Evolutionary conservation across 2,888 invertebrate species (phyloP).

Genomic region (Empis stercorea): DNA sequence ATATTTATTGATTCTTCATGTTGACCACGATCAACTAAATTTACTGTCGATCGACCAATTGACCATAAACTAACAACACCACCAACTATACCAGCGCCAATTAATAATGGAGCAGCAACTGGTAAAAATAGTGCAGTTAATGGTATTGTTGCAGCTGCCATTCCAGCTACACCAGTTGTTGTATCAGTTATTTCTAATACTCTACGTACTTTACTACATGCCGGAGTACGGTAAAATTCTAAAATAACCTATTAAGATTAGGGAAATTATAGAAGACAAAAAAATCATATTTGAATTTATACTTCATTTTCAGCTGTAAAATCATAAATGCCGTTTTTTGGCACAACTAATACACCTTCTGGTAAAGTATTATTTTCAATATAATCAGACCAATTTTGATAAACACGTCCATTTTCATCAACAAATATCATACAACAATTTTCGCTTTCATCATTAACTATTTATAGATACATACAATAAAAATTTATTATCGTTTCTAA

Average conservation of each 20-base stretch:
- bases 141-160: conserved; percentile 19
- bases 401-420: conserved; percentile 35
- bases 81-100: conserved; percentile 17
- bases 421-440: conserved; percentile 30
- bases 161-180: conserved; percentile 18
- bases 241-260: conserved; percentile 16
- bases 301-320: conserved; percentile 13
- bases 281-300: not conserved
- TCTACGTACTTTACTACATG: conserved; percentile 9
- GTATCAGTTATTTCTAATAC: conserved; percentile 16
- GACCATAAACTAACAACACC: conserved; percentile 21
- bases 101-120: conserved; percentile 20
- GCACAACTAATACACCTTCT: conserved; percentile 36
- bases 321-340: conserved; percentile 32
- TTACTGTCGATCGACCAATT: conserved; percentile 19
- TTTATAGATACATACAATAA: conserved; percentile 1
- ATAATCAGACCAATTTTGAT: conserved; percentile 37
- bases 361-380: conserved; percentile 35
- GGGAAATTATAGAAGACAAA: not conserved
- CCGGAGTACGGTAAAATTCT: conserved; percentile 22
- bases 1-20: conserved; percentile 28
- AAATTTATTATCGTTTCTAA: not conserved
- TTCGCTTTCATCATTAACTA: conserved; percentile 16
- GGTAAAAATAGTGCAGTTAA: conserved; percentile 13
- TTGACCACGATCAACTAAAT: conserved; percentile 20